Evolutionary conservation across 2,888 invertebrate species (phyloP), one percentile per base, ranked within the genome.

Genomic region (Zhuqinia jingwanae): DNA sequence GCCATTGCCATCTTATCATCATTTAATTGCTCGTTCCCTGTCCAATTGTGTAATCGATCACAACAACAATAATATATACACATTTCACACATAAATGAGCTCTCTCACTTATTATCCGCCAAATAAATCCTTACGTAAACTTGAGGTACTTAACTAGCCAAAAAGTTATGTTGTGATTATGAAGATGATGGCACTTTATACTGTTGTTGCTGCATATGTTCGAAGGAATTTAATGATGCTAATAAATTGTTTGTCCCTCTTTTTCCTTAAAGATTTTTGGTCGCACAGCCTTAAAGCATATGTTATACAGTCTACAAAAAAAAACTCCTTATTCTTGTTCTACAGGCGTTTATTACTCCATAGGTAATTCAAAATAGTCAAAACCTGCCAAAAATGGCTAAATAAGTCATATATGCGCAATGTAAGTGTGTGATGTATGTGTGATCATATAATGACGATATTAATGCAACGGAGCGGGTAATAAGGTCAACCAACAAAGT

Each of bases 71-170:
- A 36, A 36, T 58, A 20, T 20, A 22, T 22, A 22, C 25, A 58
- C 58, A 20, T 10, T 2, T 10, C 20, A 25, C 25, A 58, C 58
- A 20, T 58, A 1, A 25, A 22, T 25, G 10, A 58, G 13, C 20
- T 10, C 58, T 22, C 53, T 53, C 15, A 3, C 53, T 17, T 25
- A 36, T 27, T 25, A 25, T 50, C 50, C 50, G 73, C 30, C 73
- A 73, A 22, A 68, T 63, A 70, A 73, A 73, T 50, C 50, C 73
- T 73, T 73, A 27, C 73, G 73, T 73, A 73, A 73, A 73, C 73
- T 53, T 36, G 27, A 65, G n/a, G n/a, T 10, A 27, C 53, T 73
- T 53, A 47, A 65, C 45, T 25, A 70, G 47, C 22, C 36, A 36
- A 65, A n/a, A n/a, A 42, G 47, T 47, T 47, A 70, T 47, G 47